A percentile compares a stretch with the other conserved stretches of the same genome.
Conservation (phyloP, 1,140 invertebrate genomes). For the Drosophila micromelanica region DNA sequence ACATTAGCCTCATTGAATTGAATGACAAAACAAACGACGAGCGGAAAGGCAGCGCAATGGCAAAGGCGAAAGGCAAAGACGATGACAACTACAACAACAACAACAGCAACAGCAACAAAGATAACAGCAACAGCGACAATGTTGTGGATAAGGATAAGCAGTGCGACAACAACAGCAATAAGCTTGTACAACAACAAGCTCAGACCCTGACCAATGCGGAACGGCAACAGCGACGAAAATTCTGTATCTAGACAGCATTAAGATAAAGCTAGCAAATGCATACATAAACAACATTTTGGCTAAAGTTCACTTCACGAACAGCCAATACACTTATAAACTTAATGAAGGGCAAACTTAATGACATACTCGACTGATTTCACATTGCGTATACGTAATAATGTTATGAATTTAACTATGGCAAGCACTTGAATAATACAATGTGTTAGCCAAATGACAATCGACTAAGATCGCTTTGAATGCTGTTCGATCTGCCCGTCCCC, state of each 20-base stretch:
- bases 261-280: slow-evolving; percentile 79
- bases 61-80: slow-evolving; percentile 26
- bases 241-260: slow-evolving; percentile 79
- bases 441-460: neutral
- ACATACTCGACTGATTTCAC: slow-evolving; percentile 7
- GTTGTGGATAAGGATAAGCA: slow-evolving; percentile 81
- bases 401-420: slow-evolving; percentile 1
- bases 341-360: slow-evolving; percentile 11
- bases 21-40: slow-evolving; percentile 83
- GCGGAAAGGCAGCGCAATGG: slow-evolving; percentile 45
- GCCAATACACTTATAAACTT: slow-evolving; percentile 28
- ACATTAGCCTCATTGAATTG: slow-evolving; percentile 84
- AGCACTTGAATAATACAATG: neutral
- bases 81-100: slow-evolving; percentile 42
- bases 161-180: slow-evolving; percentile 55
- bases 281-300: slow-evolving; percentile 62
- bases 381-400: slow-evolving; percentile 15
- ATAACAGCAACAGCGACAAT: slow-evolving; percentile 53
- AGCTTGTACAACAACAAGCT: slow-evolving; percentile 52
- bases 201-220: slow-evolving; percentile 35
- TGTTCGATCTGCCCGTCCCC: neutral
- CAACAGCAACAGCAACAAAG: slow-evolving; percentile 22
- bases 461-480: neutral
- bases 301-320: slow-evolving; percentile 15
- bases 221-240: slow-evolving; percentile 62